These are phyloP conservation scores for Oscheius myriophilus DNA, from an alignment of 2,888 invertebrate species.

Conservation along the genomic window DNA sequence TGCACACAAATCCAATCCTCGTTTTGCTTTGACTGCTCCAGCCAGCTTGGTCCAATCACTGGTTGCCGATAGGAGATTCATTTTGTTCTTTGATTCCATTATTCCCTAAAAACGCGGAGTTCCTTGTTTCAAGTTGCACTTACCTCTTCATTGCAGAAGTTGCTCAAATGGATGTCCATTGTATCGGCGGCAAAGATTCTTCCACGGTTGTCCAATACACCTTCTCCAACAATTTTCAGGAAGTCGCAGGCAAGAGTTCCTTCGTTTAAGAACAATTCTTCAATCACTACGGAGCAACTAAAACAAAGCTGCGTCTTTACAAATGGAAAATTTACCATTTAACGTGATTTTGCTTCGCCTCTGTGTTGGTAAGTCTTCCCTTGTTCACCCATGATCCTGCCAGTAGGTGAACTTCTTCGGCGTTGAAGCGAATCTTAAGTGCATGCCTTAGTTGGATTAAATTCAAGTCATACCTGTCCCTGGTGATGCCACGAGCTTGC, in stretches of 20 bases:
- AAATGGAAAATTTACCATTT: background rate
- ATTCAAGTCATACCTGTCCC: constrained; percentile 40
- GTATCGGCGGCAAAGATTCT: constrained; percentile 51
- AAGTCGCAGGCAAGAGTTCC: constrained; percentile 48
- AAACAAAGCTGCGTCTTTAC: too few relatives aligned
- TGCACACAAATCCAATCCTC: constrained; percentile 40
- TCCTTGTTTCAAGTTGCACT: too few relatives aligned
- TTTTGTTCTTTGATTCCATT: constrained; percentile 51
- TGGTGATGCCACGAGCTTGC: constrained; percentile 46
- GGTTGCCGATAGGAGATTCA: constrained; percentile 45
- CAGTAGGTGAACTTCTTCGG: constrained; percentile 26
- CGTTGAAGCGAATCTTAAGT: constrained; percentile 28
- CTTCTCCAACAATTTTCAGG: constrained; percentile 46
- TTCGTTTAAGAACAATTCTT: constrained; percentile 49
- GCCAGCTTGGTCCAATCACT: constrained; percentile 54
- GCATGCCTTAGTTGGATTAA: background rate
- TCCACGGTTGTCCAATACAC: constrained; percentile 49
- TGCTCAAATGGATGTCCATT: constrained; percentile 50
- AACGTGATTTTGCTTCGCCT: constrained; percentile 49
- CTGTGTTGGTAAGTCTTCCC: constrained; percentile 45
- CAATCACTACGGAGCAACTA: constrained; percentile 38
- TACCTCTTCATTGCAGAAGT: constrained; percentile 54
- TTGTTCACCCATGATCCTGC: constrained; percentile 32
- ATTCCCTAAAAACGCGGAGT: constrained; percentile 34
- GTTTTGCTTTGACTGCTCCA: constrained; percentile 49